Evolutionary conservation across 1,140 invertebrate species (phyloP).

Genomic region (Drosophila yakuba): DNA sequence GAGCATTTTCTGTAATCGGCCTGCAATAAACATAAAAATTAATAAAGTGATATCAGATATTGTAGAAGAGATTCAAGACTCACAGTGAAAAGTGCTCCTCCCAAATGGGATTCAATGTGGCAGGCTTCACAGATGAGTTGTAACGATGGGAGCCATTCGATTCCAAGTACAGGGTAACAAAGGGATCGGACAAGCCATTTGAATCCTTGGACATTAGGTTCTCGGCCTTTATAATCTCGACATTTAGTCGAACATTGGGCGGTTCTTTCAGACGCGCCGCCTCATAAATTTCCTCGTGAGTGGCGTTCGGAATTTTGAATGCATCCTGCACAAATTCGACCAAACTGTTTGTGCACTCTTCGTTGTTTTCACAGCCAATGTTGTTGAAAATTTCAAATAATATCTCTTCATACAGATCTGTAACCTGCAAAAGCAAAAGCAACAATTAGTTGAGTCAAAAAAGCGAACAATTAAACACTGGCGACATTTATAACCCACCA

Average conservation of each 20-base stretch:
- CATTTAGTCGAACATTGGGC: conserved; percentile 95
- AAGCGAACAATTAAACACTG: background rate
- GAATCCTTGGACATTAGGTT: conserved; percentile 97
- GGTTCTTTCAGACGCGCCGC: conserved; percentile 91
- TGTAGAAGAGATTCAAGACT: conserved; percentile 85
- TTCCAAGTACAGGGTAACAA: conserved; percentile 93
- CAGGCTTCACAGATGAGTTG: conserved; percentile 95
- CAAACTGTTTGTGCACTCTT: conserved; percentile 89
- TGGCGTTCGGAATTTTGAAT: conserved; percentile 92
- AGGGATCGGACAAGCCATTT: conserved; percentile 98
- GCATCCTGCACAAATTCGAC: conserved; percentile 94
- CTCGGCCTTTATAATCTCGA: conserved; percentile 96
- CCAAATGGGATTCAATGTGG: conserved; percentile 96
- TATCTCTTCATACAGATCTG: conserved; percentile 96
- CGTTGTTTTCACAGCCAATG: conserved; percentile 91
- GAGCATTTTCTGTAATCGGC: conserved; percentile 34
- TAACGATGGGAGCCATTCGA: conserved; percentile 91
- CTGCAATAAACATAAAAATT: background rate
- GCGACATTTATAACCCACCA: background rate
- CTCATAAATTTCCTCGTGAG: conserved; percentile 89
- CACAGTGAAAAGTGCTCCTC: conserved; percentile 99
- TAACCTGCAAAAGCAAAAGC: conserved; percentile 87
- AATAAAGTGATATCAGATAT: background rate
- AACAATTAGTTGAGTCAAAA: background rate
- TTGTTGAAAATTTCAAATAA: conserved; percentile 97